phyloP scores from a whole-genome alignment of 2,888 invertebrate species.

The Caenorhabditis imperialis region DNA sequence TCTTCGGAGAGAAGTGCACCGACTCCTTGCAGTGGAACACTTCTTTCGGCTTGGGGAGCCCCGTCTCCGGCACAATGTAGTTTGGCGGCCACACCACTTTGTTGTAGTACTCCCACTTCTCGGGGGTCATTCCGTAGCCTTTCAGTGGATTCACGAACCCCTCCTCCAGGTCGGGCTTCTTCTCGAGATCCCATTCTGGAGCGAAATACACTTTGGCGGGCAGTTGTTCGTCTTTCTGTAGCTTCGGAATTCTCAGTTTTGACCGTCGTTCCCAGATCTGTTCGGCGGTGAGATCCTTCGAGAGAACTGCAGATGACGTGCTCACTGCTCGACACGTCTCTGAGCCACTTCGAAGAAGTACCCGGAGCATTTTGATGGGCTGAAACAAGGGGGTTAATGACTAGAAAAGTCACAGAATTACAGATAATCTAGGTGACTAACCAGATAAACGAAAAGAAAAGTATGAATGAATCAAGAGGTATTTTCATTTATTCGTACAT shows the following conservation, averaged over 20 bases:
- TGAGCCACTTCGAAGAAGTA: slow-evolving; percentile 27
- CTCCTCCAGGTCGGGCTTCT: slow-evolving; percentile 67
- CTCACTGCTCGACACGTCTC: slow-evolving; percentile 43
- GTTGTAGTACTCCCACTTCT: slow-evolving; percentile 78
- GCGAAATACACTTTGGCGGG: slow-evolving; percentile 67
- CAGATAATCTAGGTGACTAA: no score
- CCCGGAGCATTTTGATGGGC: slow-evolving; percentile 42
- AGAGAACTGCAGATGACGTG: slow-evolving; percentile 33
- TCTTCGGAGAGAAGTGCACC: slow-evolving; percentile 72
- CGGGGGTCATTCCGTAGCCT: slow-evolving; percentile 75
- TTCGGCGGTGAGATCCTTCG: slow-evolving; percentile 37
- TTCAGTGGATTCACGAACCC: slow-evolving; percentile 66
- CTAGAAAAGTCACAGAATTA: no score
- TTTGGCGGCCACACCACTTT: slow-evolving; percentile 77
- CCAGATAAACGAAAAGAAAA: no score
- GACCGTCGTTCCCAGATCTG: slow-evolving; percentile 60
- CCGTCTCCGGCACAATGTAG: slow-evolving; percentile 76
- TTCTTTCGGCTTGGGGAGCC: slow-evolving; percentile 73
- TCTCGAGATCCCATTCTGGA: slow-evolving; percentile 74
- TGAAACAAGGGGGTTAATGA: no score
- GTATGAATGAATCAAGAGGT: no score
- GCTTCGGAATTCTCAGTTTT: slow-evolving; percentile 59
- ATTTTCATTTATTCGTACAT: background rate
- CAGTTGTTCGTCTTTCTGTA: slow-evolving; percentile 62
- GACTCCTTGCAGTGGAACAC: slow-evolving; percentile 66